Conservation (phyloP, 2,113 vertebrate species). For the Myiagra hebetior region DNA sequence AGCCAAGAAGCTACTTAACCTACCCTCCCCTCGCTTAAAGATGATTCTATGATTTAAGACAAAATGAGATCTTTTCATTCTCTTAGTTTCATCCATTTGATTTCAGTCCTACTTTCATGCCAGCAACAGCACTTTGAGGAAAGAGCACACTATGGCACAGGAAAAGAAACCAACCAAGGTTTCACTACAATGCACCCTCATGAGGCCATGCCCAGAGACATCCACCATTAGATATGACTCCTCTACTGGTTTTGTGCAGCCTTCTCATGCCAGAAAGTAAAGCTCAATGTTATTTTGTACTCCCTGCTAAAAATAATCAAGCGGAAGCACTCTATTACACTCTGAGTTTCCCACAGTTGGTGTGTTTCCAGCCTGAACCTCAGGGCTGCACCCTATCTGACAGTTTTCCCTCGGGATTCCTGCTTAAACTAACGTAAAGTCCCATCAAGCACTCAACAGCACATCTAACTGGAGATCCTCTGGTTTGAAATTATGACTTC, state of each 20-base stretch:
- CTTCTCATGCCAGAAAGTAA: not conserved
- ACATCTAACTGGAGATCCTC: not conserved
- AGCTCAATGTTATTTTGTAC: not conserved
- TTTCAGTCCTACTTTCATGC: not conserved
- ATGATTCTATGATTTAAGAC: not conserved
- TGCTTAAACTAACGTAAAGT: not conserved
- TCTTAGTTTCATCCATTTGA: not conserved
- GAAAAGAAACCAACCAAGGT: not conserved
- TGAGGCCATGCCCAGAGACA: not conserved
- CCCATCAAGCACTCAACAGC: not conserved
- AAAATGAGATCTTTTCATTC: not conserved
- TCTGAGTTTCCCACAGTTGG: not conserved
- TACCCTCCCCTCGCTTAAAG: not conserved
- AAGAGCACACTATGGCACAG: fast-evolving
- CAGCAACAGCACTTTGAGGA: not conserved
- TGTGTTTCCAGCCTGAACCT: not conserved
- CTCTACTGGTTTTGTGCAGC: not conserved
- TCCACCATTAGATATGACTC: not conserved
- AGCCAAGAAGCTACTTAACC: not conserved
- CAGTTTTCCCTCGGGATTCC: not conserved
- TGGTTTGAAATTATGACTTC: not conserved
- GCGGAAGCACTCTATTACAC: not conserved
- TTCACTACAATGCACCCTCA: not conserved
- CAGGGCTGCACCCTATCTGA: not conserved
- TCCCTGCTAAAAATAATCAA: not conserved